Conservation (phyloP, 2,113 vertebrate genomes). For the Eublepharis macularius region DNA sequence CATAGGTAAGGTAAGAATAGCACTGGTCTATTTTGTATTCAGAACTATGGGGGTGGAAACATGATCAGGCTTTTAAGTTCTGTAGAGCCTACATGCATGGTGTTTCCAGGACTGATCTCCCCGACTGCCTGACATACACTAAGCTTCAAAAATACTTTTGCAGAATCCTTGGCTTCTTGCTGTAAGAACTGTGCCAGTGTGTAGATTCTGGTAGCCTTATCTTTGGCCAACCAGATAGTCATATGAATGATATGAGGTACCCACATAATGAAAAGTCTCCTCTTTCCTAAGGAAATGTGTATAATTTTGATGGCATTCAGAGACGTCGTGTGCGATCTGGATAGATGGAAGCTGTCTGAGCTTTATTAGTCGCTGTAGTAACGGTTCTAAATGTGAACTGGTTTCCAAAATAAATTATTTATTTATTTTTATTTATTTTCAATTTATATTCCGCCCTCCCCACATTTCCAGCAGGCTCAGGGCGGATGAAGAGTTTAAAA, state of each 20-base stretch:
- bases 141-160: constrained; percentile 44
- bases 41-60: constrained; percentile 42
- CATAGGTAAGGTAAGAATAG: constrained; percentile 5
- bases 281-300: constrained; percentile 10
- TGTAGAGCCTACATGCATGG: neutral
- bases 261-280: neutral
- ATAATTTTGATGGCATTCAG: constrained; percentile 22
- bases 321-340: constrained; percentile 27
- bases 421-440: too few relatives aligned
- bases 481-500: too few relatives aligned
- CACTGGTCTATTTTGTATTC: constrained; percentile 42
- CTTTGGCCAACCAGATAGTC: constrained; percentile 29
- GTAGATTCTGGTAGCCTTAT: neutral
- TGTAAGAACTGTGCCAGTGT: neutral
- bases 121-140: constrained; percentile 41
- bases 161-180: constrained; percentile 6
- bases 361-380: neutral
- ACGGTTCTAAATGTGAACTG: constrained; percentile 21
- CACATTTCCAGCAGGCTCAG: too few relatives aligned
- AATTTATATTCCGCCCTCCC: too few relatives aligned
- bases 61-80: constrained; percentile 28
- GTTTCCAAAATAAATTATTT: neutral
- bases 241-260: constrained; percentile 13
- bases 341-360: constrained; percentile 35
- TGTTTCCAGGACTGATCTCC: constrained; percentile 50